Conservation (phyloP, 2,888 invertebrate genomes). For the Apamea sordens region DNA sequence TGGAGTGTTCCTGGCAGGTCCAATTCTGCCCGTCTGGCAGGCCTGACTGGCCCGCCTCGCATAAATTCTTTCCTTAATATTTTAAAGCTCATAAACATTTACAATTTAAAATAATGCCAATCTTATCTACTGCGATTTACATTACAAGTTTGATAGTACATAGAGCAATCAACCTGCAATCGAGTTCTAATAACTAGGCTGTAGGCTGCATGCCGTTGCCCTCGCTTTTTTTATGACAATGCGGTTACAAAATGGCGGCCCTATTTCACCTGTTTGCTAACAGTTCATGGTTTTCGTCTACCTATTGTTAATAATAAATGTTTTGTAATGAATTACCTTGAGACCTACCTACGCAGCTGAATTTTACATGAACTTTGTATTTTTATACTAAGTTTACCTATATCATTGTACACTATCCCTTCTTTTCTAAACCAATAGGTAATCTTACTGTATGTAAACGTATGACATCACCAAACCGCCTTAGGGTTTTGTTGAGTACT, state of each 20-base stretch:
- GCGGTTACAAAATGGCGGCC: conserved; percentile 58
- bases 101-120: conserved; percentile 9
- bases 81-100: conserved; percentile 3
- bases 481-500: not conserved
- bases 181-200: conserved; percentile 60
- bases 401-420: not conserved
- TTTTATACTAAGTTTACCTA: not conserved
- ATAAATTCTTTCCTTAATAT: not conserved
- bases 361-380: not conserved
- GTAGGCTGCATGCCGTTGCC: conserved; percentile 47
- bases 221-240: conserved; percentile 57
- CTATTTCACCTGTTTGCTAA: conserved; percentile 52
- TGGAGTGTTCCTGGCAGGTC: not conserved
- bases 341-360: not conserved
- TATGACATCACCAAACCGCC: conserved; percentile 7
- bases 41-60: not conserved
- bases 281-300: conserved; percentile 41
- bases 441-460: not conserved
- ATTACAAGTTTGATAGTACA: conserved; percentile 15
- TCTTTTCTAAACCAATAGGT: not conserved
- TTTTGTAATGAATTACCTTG: conserved; percentile 11
- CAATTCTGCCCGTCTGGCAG: not conserved
- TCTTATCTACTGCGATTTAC: conserved; percentile 25
- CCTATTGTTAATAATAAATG: conserved; percentile 23
- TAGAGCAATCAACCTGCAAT: conserved; percentile 55